Evolutionary conservation across 2,888 invertebrate genomes (phyloP), one percentile per base, ranked within the genome.

Genomic region (Marronus borbonicus): DNA sequence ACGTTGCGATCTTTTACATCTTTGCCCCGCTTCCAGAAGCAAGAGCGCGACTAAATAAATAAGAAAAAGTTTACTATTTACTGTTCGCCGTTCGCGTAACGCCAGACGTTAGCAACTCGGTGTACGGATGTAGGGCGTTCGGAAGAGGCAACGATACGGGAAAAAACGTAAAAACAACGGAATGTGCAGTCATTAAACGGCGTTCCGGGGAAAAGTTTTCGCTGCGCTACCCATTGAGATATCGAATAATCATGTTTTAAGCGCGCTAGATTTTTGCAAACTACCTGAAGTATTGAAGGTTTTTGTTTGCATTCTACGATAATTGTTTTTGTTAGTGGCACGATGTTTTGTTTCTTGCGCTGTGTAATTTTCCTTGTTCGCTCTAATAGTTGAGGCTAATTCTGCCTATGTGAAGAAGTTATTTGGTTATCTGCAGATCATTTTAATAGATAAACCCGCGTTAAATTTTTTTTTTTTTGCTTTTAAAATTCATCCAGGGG

Each of bases 1-100:
- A 64, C n/a, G 12, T 39, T 44, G 8, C 66, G 44, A 20, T 44
- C 39, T n/a, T 44, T 7, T 44, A 66, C 49, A 17, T 44, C 36
- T 39, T 39, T 20, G 39, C n/a, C 55, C 3, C 12, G 70, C 55
- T 70, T 39, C 31, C 31, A 36, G 31, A 4, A 5, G 31, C 70
- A 31, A 55, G 55, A 70, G 36, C 17, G 52, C 52, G 4, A 44
- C 49, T 44, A 20, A 66, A 39, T 39, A 52, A 55, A 52, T 31
- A 69, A 39, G 44, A 70, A 70, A 58, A 70, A 70, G 36, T 70
- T 70, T 58, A 31, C 36, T 70, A 58, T 70, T 70, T 70, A 70
- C 36, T 39, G 55, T 70, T 36, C 70, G 36, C 39, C 58, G 31
- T 28, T 17, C 4, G 12, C 50, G 55, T 0, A 55, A 55, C 55